Evolutionary conservation across 1,140 invertebrate genomes (phyloP).

Genomic region (Charaxes varanes): DNA sequence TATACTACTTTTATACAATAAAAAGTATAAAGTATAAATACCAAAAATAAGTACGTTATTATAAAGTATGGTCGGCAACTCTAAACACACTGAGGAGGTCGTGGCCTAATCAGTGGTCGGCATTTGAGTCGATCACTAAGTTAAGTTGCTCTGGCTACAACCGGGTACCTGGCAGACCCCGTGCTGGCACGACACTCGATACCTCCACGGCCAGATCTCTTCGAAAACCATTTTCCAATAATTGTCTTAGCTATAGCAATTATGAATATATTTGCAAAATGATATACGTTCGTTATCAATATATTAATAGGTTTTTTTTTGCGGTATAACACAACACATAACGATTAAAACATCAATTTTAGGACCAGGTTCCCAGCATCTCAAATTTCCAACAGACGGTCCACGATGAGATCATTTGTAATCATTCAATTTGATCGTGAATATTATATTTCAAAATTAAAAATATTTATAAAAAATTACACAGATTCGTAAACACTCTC

Average conservation of each 20-base stretch:
- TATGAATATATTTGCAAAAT: constrained; percentile 38
- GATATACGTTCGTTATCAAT: constrained; percentile 13
- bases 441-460: too few species aligned
- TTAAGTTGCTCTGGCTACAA: too few species aligned
- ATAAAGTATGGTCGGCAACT: too few species aligned
- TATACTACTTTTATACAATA: too few species aligned
- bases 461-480: too few species aligned
- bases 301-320: constrained; percentile 15
- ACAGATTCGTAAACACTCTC: too few species aligned
- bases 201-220: constrained; percentile 33
- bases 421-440: too few species aligned
- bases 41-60: too few species aligned
- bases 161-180: constrained; percentile 67
- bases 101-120: too few species aligned
- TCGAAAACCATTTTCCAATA: constrained; percentile 31
- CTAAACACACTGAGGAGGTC: too few species aligned
- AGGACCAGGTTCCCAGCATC: constrained; percentile 5
- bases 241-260: constrained; percentile 28
- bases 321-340: constrained; percentile 7
- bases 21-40: too few species aligned
- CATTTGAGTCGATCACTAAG: too few species aligned
- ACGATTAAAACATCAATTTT: constrained; percentile 11
- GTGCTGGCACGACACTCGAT: constrained; percentile 56
- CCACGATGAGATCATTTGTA: constrained; percentile 12
- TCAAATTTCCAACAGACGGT: constrained; percentile 10